A percentile compares a stretch with the other conserved stretches of the same genome.
Evolutionary conservation across 1,140 invertebrate species (phyloP).

Genomic region (Archegozetes longisetosus): DNA sequence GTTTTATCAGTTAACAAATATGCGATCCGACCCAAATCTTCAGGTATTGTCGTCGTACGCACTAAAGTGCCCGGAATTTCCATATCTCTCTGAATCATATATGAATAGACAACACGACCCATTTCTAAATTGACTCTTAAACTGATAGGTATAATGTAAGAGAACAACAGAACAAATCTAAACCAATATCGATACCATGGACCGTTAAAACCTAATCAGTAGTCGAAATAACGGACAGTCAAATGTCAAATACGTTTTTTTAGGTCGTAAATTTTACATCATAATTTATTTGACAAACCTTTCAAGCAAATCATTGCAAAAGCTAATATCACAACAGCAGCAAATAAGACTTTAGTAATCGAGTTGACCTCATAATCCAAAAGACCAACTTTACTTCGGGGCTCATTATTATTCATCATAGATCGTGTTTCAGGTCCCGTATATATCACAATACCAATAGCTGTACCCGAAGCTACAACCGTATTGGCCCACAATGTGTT

Average conservation of each 20-base stretch:
- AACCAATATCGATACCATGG: constrained; percentile 96
- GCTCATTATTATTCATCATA: constrained; percentile 95
- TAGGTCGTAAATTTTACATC: too few relatives aligned
- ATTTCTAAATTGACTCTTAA: constrained; percentile 95
- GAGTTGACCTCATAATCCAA: constrained; percentile 91
- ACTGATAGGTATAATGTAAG: constrained; percentile 97
- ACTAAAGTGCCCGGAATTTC: constrained; percentile 89
- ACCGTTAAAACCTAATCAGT: constrained; percentile 55
- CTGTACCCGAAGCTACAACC: constrained; percentile 87
- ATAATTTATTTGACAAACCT: too few relatives aligned
- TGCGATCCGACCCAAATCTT: constrained; percentile 89
- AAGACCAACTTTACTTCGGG: constrained; percentile 82
- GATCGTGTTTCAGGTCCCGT: constrained; percentile 89
- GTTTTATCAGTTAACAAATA: constrained; percentile 96
- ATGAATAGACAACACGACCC: constrained; percentile 94
- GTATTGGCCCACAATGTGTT: constrained; percentile 98
- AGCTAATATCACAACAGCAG: constrained; percentile 73
- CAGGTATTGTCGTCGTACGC: constrained; percentile 93
- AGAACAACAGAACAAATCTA: constrained; percentile 89
- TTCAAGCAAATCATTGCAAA: constrained; percentile 90
- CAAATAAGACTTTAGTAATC: constrained; percentile 85
- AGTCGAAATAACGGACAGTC: too few relatives aligned
- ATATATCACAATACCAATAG: constrained; percentile 85
- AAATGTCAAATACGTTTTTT: too few relatives aligned
- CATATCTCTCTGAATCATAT: constrained; percentile 84